Percentiles rank a stretch among this genome's conserved stretches.
phyloP scores from a whole-genome alignment of 37 sponge, comb jelly and placozoan genomes.

The Hexactinellida sp. region DNA sequence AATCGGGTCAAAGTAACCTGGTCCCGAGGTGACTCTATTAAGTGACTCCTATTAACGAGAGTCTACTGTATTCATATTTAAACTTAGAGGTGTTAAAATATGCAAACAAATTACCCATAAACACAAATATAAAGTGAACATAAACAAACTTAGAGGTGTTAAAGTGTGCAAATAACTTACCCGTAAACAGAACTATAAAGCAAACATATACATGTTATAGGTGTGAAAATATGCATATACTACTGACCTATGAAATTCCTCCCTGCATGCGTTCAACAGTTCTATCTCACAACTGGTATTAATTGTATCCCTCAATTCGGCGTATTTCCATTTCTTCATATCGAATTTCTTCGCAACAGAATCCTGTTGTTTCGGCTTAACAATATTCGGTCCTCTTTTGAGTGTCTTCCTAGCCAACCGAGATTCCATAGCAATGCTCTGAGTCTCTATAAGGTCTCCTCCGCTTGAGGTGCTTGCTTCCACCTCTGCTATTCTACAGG shows the following conservation, averaged over 20 bases:
- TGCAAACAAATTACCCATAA: too few species aligned
- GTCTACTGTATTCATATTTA: too few species aligned
- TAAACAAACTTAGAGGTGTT: too few species aligned
- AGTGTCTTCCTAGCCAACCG: constrained; percentile 36
- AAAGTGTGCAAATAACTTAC: too few species aligned
- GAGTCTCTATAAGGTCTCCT: constrained; percentile 11
- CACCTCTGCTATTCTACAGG: constrained; percentile 56
- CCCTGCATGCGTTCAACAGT: constrained; percentile 74
- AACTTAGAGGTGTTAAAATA: too few species aligned
- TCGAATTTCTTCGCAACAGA: constrained; percentile 41
- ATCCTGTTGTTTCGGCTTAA: constrained; percentile 25
- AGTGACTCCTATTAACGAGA: too few species aligned
- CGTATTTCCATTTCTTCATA: constrained; percentile 82
- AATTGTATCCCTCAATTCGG: constrained; percentile 85
- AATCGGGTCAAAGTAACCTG: too few species aligned
- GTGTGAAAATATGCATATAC: too few species aligned
- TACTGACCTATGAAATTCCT: constrained; percentile 58
- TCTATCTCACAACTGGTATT: constrained; percentile 88
- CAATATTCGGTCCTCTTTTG: constrained; percentile 10
- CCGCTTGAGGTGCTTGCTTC: background rate
- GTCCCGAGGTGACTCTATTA: too few species aligned
- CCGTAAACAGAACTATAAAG: too few species aligned
- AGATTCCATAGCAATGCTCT: constrained; percentile 24
- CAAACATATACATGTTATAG: too few species aligned
- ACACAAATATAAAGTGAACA: too few species aligned